A percentile compares a stretch with the other conserved stretches of the same genome.
Evolutionary conservation across 2,113 vertebrate species (phyloP).

Genomic region (Myanophis thanlyinensis): DNA sequence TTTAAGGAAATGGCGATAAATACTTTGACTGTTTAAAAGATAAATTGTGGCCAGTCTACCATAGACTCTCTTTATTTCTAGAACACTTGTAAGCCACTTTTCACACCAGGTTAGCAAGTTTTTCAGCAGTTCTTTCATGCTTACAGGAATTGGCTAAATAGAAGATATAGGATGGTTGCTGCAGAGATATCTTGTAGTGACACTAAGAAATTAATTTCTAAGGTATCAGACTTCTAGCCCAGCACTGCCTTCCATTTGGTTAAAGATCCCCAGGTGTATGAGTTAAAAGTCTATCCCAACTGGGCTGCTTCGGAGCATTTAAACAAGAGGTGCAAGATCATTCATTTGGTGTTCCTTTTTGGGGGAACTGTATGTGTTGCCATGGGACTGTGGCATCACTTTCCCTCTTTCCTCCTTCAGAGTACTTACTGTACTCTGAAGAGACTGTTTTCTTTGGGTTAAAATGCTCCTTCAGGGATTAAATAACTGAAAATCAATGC

Average conservation of each 20-base stretch:
- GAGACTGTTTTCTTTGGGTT: neutral
- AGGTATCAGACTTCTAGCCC: neutral
- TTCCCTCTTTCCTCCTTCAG: neutral
- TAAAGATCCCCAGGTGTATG: neutral
- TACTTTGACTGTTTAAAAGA: neutral
- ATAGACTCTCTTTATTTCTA: neutral
- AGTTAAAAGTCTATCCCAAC: neutral
- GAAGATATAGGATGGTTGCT: neutral
- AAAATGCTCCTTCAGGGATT: neutral
- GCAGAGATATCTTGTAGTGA: neutral
- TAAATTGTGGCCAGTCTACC: neutral
- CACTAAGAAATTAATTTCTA: neutral
- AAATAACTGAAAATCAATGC: neutral
- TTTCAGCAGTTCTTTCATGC: neutral
- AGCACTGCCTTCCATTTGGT: neutral
- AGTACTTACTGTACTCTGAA: neutral
- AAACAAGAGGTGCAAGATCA: neutral
- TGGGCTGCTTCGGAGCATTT: neutral
- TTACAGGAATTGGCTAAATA: neutral
- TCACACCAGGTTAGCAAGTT: neutral
- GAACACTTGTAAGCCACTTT: neutral
- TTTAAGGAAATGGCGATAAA: neutral
- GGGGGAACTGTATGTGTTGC: neutral
- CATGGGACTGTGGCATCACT: neutral
- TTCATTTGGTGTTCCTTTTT: neutral